Evolutionary conservation across 2,797 vertebrate species (phyloP), one percentile per base, ranked within the genome.

Genomic region (Columba guinea): DNA sequence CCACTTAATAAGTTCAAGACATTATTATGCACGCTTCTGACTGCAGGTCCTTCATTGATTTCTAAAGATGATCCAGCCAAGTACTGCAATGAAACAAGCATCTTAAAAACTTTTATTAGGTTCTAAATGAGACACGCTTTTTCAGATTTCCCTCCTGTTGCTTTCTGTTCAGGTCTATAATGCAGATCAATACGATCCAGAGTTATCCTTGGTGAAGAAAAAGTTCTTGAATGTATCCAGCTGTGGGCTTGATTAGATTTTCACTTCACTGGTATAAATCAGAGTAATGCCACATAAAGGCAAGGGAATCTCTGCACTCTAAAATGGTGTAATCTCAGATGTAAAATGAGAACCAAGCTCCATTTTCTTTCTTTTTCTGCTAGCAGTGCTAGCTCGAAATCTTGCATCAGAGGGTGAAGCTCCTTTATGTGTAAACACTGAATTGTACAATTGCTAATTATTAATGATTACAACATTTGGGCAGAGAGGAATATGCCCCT

Each of bases 211-310:
- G 41, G n/a, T 68, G 83, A 95, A 71, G 46, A 90, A 93, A 92
- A 91, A 90, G 62, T 51, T 91, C 22, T 76, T 90, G 77, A 94
- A 93, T 89, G 28, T 37, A 91, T 92, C 74, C 90, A 94, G 67
- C 80, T 93, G 87, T 78, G 92, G 52, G 26, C 60, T 90, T 93
- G 94, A 96, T 94, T 89, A 89, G 76, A 93, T 94, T 88, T 91
- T 94, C 68, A 95, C 68, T 93, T 94, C 48, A 64, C 46, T 56
- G 35, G 52, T 62, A 63, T 81, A 95, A 95, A 93, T 96, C 77
- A 92, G 70, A 93, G 69, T 68, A 70, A 83, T 58, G 79, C 27
- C 59, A 65, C 14, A 27, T 44, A 94, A 85, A 85, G 27, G 39
- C 32, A 85, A 73, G 24, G 26, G 70, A 81, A 87, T 76, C 49